Evolutionary conservation across 2,113 vertebrate genomes (phyloP), one percentile per base, ranked within the genome.

Genomic region (Hystrix cristata): DNA sequence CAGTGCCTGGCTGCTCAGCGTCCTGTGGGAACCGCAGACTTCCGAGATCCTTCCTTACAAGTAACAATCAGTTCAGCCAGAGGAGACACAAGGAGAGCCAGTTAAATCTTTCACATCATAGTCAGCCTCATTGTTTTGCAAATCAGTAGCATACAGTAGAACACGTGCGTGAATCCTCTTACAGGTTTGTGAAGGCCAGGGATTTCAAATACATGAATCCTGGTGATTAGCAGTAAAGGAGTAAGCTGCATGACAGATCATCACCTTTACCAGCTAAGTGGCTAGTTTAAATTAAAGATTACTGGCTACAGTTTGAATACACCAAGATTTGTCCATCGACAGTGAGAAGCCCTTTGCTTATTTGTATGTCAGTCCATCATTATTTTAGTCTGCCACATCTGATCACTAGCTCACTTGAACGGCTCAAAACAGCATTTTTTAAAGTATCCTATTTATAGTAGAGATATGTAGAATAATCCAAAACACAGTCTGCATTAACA

Each of bases 51-150:
- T 96, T 98, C 98, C 98, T 98, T 98, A 99, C 98, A 99, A 99
- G 98, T 98, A 99, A 98, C 98, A 98, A 98, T 98, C 98, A 98
- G 98, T 98, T 99, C 98, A 98, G 96, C 95, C 97, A 97, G 97
- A 97, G 97, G 96, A 98, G 98, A 95, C 98, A 98, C 97, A 94
- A 98, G 98, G 97, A 98, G 89, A 98, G 95, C 97, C 96, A 90
- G 98, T 98, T 99, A 99, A 99, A 99, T 99, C 99, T 98, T 98
- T 98, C 98, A 97, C 95, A 98, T 99, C 98, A 98, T 99, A 98
- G 98, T 98, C 98, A 98, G 97, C 94, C 98, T 99, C 98, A 99
- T 99, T 99, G 99, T 99, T 99, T 99, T 99, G 98, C 98, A 99
- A 99, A 99, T 99, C 98, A 99, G 98, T 60, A 98, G 98, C 98